Evolutionary conservation across 2,888 invertebrate species (phyloP).

Genomic region (Acleris literana): DNA sequence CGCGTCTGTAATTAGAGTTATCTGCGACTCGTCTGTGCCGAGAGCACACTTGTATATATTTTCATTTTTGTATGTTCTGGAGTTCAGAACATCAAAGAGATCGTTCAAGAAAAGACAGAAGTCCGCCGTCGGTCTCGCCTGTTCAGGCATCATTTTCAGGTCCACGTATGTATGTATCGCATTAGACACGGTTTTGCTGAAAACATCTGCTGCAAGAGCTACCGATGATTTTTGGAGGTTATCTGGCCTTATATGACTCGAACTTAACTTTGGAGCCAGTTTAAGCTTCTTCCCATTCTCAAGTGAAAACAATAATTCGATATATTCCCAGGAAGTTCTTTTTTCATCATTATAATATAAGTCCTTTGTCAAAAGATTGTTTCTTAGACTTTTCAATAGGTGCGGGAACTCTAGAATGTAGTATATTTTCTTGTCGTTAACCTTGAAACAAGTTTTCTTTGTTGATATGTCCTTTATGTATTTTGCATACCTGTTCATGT

Average conservation of each 20-base stretch:
- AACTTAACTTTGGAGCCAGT: conserved; percentile 14
- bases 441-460: conserved; percentile 4
- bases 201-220: conserved; percentile 6
- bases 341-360: conserved; percentile 12
- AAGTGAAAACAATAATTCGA: conserved; percentile 14
- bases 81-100: conserved; percentile 19
- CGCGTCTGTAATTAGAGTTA: conserved; percentile 13
- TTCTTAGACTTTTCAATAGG: conserved; percentile 12
- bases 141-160: conserved; percentile 10
- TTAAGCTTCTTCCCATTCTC: conserved; percentile 9
- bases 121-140: conserved; percentile 17
- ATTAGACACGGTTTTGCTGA: conserved; percentile 13
- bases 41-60: conserved; percentile 19
- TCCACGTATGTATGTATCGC: conserved; percentile 19
- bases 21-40: conserved; percentile 13
- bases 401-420: conserved; percentile 24
- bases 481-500: conserved; percentile 13
- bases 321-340: conserved; percentile 13
- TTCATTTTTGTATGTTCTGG: conserved; percentile 19
- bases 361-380: conserved; percentile 12
- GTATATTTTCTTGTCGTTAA: conserved; percentile 19
- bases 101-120: conserved; percentile 17
- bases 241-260: conserved; percentile 6
- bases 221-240: neutral
- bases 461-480: conserved; percentile 11